phyloP scores from a whole-genome alignment of 2,113 vertebrate species.

The Arizona elegans region DNA sequence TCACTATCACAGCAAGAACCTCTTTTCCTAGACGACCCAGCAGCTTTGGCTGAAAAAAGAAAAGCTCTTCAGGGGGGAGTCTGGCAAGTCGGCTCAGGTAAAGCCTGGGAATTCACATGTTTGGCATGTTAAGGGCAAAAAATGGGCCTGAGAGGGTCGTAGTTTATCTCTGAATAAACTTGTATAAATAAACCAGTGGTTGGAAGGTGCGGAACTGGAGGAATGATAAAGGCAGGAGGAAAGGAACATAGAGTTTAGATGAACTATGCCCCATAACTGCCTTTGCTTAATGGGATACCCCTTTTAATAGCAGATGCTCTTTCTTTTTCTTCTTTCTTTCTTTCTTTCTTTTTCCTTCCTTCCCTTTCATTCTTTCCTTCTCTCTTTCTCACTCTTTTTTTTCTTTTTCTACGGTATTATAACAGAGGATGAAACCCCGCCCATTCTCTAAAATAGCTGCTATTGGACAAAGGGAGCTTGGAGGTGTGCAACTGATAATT shows the following conservation, averaged over 20 bases:
- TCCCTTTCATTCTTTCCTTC: too few species aligned
- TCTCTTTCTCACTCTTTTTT: too few species aligned
- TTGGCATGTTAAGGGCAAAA: not conserved
- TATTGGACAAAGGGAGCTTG: not conserved
- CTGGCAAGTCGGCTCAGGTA: constrained; percentile 86
- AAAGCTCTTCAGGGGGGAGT: constrained; percentile 77
- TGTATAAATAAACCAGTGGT: not conserved
- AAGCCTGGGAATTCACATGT: not conserved
- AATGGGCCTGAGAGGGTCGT: not conserved
- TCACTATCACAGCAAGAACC: constrained; percentile 59
- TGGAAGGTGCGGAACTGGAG: not conserved
- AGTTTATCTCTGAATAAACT: too few species aligned
- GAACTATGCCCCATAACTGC: not conserved
- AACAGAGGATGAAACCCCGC: too few species aligned
- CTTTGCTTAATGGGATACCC: not conserved
- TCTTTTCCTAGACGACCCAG: constrained; percentile 58
- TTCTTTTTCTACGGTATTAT: too few species aligned
- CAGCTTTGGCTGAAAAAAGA: constrained; percentile 72
- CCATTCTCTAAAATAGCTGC: not conserved
- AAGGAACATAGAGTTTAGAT: not conserved
- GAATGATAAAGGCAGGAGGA: not conserved
- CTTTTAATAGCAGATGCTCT: not conserved
- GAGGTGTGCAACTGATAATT: not conserved
- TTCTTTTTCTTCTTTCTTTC: too few species aligned
- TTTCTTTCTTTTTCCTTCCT: too few species aligned